Evolutionary conservation across 1,140 invertebrate genomes (phyloP), one percentile per base, ranked within the genome.

Genomic region (Diorhabda carinulata): DNA sequence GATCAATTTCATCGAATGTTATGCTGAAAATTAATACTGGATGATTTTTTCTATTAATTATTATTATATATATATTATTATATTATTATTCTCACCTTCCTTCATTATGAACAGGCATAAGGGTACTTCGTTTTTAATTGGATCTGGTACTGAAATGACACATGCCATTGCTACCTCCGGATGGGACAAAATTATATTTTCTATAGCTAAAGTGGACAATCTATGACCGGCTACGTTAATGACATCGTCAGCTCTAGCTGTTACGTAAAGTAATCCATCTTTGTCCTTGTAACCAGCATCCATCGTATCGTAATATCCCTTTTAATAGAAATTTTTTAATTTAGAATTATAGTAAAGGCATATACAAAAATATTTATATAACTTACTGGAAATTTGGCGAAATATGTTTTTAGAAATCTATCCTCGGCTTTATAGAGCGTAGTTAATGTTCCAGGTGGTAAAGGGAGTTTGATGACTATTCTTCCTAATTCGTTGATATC

Each of bases 271-370:
- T 67, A 94, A 93, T 3, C 94, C 94, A 70, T 90, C 88, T 64
- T 91, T 87, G 76, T 96, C 94, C 47, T 88, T 85, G 77, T 91
- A 94, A 0, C 95, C 96, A 1, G 94, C 93, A 78, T 98, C 96
- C 91, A 96, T 96, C 4, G 95, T 97, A 76, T 97, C 94, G 75
- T 98, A 98, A 79, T 91, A 97, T n/a, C 94, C 95, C 94, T 96
- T 68, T 59, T 70, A 69, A 47, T 40, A 5, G 45, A 42, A 57
- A 57, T 4, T 41, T 25, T 4, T 52, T 8, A 8, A 52, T 52
- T 52, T 3, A 52, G 6, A 2, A 52, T 8, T n/a, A 52, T 8
- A 52, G 2, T 52, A 4, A 25, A 52, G 6, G 47, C 47, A 52
- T 6, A 9, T 9, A 52, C 5, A 9, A 52, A 52, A 52, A 52